Evolutionary conservation across 2,888 invertebrate genomes (phyloP), one percentile per base, ranked within the genome.

Genomic region (Callyntrura guangdongensis): DNA sequence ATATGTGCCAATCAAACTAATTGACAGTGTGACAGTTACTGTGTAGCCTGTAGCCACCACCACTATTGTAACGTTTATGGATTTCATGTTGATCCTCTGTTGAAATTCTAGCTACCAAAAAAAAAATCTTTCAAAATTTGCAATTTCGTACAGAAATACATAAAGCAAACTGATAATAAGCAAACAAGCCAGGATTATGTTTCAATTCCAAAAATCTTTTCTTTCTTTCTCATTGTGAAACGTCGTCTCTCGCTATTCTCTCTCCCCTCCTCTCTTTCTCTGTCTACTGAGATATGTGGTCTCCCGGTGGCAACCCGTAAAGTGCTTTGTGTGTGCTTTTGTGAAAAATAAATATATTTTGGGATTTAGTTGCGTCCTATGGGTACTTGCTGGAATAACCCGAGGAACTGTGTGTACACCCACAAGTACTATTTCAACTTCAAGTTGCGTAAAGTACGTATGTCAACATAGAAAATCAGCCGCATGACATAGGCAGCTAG

Each of bases 331-430:
- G 59, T 81, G 59, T 59, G 79, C 79, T 79, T 77, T 64, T 64
- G 56, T 47, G 86, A 84, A 90, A 84, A 86, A 90, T 86, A 90
- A 85, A 90, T 85, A 81, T 85, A 85, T 85, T 84, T 81, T 86
- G 79, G 85, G 86, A 86, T 90, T 86, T 85, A 47, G 59, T 20
- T 49, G 47, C 69, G 25, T 59, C 56, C 56, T 45, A 86, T 49
- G 36, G 59, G 56, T 72, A 25, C 59, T 17, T 20, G 82, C 53
- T 59, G 72, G 36, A 59, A 81, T 36, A 14, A 12, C 59, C 36
- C 11, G 53, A 67, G 79, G 17, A 47, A 27, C 27, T 74, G 81
- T 67, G 27, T 36, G 27, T 45, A 72, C 45, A 72, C 77, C 20
- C 64, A 20, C 22, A 89, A 89, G 86, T 79, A 64, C 74, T 27